These are phyloP conservation scores for Athene cunicularia DNA, from an alignment of 2,113 vertebrate genomes.

Conservation along the genomic window DNA sequence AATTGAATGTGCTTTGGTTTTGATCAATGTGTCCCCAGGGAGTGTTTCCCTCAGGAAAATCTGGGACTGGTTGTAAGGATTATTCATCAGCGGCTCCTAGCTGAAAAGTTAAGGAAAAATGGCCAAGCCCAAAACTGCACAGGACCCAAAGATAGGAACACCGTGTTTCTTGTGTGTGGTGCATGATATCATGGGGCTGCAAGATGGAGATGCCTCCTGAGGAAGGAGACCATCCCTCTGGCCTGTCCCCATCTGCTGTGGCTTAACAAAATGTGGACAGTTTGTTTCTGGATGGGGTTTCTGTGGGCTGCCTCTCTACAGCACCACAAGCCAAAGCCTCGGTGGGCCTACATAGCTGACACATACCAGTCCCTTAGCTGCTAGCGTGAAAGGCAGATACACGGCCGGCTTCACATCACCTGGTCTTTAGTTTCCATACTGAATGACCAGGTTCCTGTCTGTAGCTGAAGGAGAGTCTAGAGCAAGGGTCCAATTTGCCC, in stretches of 20 bases:
- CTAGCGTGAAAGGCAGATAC: neutral
- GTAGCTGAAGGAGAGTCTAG: neutral
- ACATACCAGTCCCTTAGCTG: neutral
- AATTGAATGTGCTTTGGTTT: neutral
- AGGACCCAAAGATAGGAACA: neutral
- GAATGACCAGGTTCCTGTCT: neutral
- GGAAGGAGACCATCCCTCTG: neutral
- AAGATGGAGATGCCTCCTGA: neutral
- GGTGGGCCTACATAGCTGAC: neutral
- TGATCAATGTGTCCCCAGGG: neutral
- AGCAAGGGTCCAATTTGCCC: neutral
- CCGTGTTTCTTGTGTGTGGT: neutral
- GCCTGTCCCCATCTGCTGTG: neutral
- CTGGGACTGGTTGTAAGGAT: neutral
- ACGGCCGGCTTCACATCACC: accelerated
- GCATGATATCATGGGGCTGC: neutral
- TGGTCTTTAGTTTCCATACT: neutral
- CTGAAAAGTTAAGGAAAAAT: neutral
- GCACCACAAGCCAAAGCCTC: neutral
- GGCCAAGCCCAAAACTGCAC: neutral
- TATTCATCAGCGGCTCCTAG: neutral
- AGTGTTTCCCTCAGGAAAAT: neutral
- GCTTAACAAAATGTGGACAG: neutral
- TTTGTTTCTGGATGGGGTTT: neutral
- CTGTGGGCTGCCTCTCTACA: neutral